Percentiles rank a stretch among this genome's conserved stretches.
Evolutionary conservation across 2,888 invertebrate genomes (phyloP).

Genomic region (Amitus sp.): DNA sequence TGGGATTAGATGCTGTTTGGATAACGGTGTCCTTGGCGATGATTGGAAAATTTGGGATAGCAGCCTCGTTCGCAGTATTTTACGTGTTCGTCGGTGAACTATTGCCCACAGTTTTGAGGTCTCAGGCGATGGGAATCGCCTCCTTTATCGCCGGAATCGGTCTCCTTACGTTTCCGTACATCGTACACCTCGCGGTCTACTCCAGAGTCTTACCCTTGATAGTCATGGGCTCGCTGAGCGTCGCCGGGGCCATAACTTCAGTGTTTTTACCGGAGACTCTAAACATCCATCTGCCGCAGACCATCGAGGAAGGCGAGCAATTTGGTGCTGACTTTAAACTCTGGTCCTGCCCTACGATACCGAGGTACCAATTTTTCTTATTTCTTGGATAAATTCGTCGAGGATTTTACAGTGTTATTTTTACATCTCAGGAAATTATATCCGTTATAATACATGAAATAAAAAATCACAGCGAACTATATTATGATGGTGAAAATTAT

Average conservation of each 20-base stretch:
- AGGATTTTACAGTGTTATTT: too few relatives aligned
- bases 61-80: constrained; percentile 76
- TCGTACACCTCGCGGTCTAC: constrained; percentile 72
- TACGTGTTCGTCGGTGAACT: constrained; percentile 77
- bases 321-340: constrained; percentile 71
- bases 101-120: constrained; percentile 73
- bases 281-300: constrained; percentile 73
- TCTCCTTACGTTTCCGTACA: constrained; percentile 73
- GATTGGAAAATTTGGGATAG: constrained; percentile 75
- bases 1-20: constrained; percentile 70
- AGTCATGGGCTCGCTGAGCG: constrained; percentile 71
- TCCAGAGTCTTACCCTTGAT: constrained; percentile 71
- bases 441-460: too few relatives aligned
- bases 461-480: too few relatives aligned
- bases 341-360: constrained; percentile 67
- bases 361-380: constrained; percentile 45
- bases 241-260: constrained; percentile 70
- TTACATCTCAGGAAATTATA: too few relatives aligned
- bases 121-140: constrained; percentile 75
- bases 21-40: constrained; percentile 73
- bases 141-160: constrained; percentile 74
- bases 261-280: constrained; percentile 74
- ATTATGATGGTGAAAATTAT: too few relatives aligned
- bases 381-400: background rate
- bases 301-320: constrained; percentile 72